phyloP scores from a whole-genome alignment of 1,140 invertebrate species.

The Drosophila fuyamai region DNA sequence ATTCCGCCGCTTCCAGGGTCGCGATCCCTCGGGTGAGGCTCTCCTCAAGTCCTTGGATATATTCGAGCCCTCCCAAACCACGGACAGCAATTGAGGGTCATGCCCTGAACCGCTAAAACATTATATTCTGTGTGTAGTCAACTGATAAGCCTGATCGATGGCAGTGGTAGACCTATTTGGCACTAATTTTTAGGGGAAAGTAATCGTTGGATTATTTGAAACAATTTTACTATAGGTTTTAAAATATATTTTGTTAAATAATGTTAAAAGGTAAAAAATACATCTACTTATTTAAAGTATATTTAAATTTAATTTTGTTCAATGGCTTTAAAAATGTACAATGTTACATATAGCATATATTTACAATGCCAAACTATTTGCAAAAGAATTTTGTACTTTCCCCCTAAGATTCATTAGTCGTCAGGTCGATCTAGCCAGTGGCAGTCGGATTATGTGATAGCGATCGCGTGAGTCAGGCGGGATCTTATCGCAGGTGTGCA shows the following conservation, averaged over 20 bases:
- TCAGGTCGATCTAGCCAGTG: slow-evolving; percentile 3
- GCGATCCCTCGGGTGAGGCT: slow-evolving; percentile 94
- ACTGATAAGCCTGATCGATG: slow-evolving; percentile 41
- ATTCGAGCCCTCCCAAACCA: slow-evolving; percentile 67
- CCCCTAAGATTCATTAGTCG: slow-evolving; percentile 1
- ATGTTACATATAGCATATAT: background rate
- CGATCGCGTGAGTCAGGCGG: slow-evolving; percentile 30
- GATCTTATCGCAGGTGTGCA: slow-evolving; percentile 32
- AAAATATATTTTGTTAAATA: slow-evolving; percentile 29
- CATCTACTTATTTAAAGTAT: background rate
- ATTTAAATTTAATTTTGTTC: background rate
- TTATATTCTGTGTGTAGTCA: slow-evolving; percentile 48
- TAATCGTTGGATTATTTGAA: slow-evolving; percentile 18
- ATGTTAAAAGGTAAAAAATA: slow-evolving; percentile 9
- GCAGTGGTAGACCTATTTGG: background rate
- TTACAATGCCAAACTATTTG: background rate
- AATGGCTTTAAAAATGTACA: no score
- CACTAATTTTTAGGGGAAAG: slow-evolving; percentile 2
- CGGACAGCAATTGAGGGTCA: slow-evolving; percentile 57
- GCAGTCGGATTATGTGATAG: slow-evolving; percentile 48
- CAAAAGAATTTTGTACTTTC: background rate
- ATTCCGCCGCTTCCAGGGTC: slow-evolving; percentile 95
- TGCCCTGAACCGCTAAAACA: slow-evolving; percentile 9
- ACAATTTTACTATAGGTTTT: slow-evolving; percentile 20
- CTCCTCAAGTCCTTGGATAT: slow-evolving; percentile 87